Evolutionary conservation across 2,888 invertebrate genomes (phyloP), one percentile per base, ranked within the genome.

Genomic region (Epiblema foenella): DNA sequence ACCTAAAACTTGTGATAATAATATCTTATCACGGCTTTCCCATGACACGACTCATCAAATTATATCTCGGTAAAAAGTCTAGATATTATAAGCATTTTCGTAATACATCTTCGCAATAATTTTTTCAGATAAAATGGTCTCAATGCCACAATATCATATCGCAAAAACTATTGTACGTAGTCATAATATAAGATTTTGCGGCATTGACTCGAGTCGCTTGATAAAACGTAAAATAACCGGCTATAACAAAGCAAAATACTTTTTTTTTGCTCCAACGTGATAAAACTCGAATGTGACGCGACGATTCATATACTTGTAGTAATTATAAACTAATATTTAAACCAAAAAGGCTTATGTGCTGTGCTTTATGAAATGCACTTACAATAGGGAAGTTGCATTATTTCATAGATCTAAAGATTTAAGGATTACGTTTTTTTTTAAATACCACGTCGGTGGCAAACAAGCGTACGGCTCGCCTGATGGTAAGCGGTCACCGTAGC

Each of bases 261-360:
- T 59, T 3, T 1, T 24, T 24, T n/a, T n/a, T n/a, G n/a, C n/a
- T n/a, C n/a, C 52, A 69, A 65, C 46, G 17, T 20, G 69, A 70
- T 64, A 69, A 64, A 58, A 58, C n/a, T n/a, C n/a, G n/a, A n/a
- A n/a, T n/a, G n/a, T n/a, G n/a, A 58, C 17, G 51, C 51, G 54
- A 17, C n/a, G 46, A 46, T 46, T 46, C 20, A 58, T 5, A 37
- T 58, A 33, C 49, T 37, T 46, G 57, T 49, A 66, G 46, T 33
- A n/a, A 1, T 5, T 24, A n/a, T 56, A 9, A 12, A 15, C 20
- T 24, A 7, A 12, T 24, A 3, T 24, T 0, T 24, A 12, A 54
- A 24, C n/a, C 1, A 29, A 52, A 63, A 24, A 3, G 37, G 37
- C 51, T 9, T 52, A 51, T 37, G n/a, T 17, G 10, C 18, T 12